Evolutionary conservation across 2,888 invertebrate genomes (phyloP), one percentile per base, ranked within the genome.

Genomic region (Lingula anatina): DNA sequence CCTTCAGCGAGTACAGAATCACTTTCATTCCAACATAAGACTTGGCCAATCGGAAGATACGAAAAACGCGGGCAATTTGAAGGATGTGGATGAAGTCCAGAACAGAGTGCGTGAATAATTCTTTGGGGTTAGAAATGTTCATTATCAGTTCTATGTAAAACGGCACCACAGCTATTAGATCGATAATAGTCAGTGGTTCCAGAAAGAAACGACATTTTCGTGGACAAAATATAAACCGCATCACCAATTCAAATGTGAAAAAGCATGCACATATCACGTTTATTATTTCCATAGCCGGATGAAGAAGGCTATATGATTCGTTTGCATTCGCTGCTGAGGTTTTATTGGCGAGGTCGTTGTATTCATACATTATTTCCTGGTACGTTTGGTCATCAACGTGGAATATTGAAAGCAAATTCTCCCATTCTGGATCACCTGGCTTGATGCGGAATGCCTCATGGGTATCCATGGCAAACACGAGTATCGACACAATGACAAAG

Each of bases 1-100:
- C 71, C 45, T 71, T 73, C 9, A 74, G 54, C 2, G 74, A 73
- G 48, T 71, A 68, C 28, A 71, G 56, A 27, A 74, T 54, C 49
- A 74, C 71, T 65, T 71, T 69, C 42, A 74, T 49, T 1, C 74
- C 73, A 2, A 70, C 68, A 37, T 70, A 70, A 46, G 71, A 70
- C 9, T 70, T 60, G 23, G 70, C 70, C 20, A 73, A 55, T 21
- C 71, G 61, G 54, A 71, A 66, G 45, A 73, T 66, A 40, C 72
- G 59, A 56, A 68, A 71, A 18, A 73, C 57, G 25, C 72, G 54
- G 26, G 71, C 59, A 59, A 73, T 69, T 24, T 70, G 59, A 44
- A 71, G 53, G 41, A 70, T 68, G 44, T 68, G 65, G 26, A 73
- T 64, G 48, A 69, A 68, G 47, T 73, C 70, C 46, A 71, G 63